Percentiles rank a stretch among this genome's conserved stretches.
Evolutionary conservation across 2,888 invertebrate genomes (phyloP).

Genomic region (Blomia tropicalis): DNA sequence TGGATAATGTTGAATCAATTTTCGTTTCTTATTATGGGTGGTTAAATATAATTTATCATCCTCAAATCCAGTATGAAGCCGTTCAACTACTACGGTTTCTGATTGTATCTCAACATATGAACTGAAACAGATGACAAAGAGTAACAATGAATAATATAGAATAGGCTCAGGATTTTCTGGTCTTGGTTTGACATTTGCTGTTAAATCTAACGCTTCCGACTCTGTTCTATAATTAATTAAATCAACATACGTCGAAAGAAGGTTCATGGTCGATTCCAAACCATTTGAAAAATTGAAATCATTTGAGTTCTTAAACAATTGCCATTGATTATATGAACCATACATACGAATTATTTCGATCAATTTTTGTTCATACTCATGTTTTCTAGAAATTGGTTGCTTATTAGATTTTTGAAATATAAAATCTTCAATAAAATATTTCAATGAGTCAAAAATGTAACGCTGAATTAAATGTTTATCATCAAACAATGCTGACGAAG

Average conservation of each 20-base stretch:
- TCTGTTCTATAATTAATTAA: not conserved
- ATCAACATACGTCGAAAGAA: not conserved
- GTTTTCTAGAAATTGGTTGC: not conserved
- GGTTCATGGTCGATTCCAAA: not conserved
- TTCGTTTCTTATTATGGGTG: not conserved
- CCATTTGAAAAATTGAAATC: not conserved
- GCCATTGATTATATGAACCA: not conserved
- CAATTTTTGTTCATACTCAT: not conserved
- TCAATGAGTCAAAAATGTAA: not conserved
- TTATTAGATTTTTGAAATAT: not conserved
- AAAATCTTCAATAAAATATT: constrained; percentile 1
- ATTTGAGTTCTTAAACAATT: not conserved
- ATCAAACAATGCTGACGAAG: not conserved
- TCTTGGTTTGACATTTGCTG: not conserved
- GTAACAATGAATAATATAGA: not conserved
- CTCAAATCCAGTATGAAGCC: not conserved
- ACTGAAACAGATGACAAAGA: constrained; percentile 3
- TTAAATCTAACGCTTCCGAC: not conserved
- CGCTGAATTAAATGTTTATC: not conserved
- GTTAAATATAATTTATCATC: not conserved
- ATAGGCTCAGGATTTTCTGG: not conserved
- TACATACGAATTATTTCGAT: not conserved
- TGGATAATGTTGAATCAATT: not conserved
- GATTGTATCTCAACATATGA: not conserved
- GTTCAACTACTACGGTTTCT: not conserved